A percentile compares a stretch with the other conserved stretches of the same genome.
phyloP scores from a whole-genome alignment of 2,888 invertebrate genomes.

The Synergus itoensis region DNA sequence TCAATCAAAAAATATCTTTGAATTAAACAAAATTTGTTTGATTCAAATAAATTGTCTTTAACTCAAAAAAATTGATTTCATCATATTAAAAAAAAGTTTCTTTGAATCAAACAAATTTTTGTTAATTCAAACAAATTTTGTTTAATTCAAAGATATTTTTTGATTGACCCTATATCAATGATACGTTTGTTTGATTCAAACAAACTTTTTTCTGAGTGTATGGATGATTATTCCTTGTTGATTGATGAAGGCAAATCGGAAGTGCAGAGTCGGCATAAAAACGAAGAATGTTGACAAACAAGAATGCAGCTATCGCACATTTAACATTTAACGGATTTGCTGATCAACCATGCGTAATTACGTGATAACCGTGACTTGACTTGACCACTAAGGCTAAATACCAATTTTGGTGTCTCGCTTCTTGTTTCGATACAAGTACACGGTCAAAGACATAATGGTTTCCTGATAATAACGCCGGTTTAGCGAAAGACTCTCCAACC shows the following conservation, averaged over 20 bases:
- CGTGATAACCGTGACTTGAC: conserved; percentile 15
- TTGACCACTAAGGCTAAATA: conserved; percentile 11
- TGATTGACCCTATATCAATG: too few relatives aligned
- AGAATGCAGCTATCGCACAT: conserved; percentile 1
- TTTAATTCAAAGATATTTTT: too few relatives aligned
- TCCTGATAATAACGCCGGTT: conserved; percentile 15
- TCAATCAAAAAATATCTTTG: too few relatives aligned
- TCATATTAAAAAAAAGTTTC: too few relatives aligned
- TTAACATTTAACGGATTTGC: conserved; percentile 23
- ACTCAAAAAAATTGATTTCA: too few relatives aligned
- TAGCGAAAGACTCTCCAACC: not conserved
- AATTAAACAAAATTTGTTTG: too few relatives aligned
- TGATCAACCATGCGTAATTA: conserved; percentile 2
- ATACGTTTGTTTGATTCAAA: too few relatives aligned
- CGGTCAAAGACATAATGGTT: not conserved
- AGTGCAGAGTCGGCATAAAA: conserved; percentile 19
- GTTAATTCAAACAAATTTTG: too few relatives aligned
- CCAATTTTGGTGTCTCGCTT: conserved; percentile 12
- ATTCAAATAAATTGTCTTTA: too few relatives aligned
- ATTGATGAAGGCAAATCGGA: conserved; percentile 14
- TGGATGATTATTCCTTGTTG: not conserved
- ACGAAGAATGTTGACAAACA: conserved; percentile 17
- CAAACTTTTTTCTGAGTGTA: too few relatives aligned
- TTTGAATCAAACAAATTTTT: too few relatives aligned
- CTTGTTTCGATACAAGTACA: not conserved